Conservation (phyloP, 2,888 invertebrate genomes). For the Caprella mutica region DNA sequence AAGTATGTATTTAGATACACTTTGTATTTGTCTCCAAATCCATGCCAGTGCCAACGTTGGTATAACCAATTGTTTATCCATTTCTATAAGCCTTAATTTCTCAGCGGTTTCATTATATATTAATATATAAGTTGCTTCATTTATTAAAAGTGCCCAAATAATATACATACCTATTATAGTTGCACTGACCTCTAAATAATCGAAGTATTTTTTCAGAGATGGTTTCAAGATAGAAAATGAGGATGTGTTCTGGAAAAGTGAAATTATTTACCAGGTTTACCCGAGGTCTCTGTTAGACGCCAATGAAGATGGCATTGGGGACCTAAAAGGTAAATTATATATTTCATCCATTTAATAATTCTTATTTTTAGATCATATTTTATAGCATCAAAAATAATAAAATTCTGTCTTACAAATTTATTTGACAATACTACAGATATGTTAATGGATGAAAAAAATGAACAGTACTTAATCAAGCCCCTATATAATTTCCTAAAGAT, state of each 20-base stretch:
- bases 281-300: constrained; percentile 14
- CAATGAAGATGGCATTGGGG: constrained; percentile 13
- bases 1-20: too few relatives aligned
- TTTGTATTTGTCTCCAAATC: too few relatives aligned
- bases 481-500: too few relatives aligned
- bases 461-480: neutral
- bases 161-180: too few relatives aligned
- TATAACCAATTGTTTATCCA: too few relatives aligned
- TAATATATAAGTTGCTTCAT: too few relatives aligned
- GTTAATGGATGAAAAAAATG: neutral
- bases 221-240: neutral
- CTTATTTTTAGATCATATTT: neutral
- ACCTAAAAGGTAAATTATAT: constrained; percentile 13
- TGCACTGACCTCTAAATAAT: too few relatives aligned
- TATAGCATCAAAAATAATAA: neutral
- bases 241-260: constrained; percentile 14
- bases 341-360: neutral
- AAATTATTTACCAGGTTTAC: constrained; percentile 18
- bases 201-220: too few relatives aligned
- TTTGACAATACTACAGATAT: neutral
- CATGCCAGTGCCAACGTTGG: too few relatives aligned
- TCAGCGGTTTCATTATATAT: too few relatives aligned
- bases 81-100: too few relatives aligned
- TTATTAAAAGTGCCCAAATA: too few relatives aligned
- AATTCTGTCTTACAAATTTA: neutral